Conservation (phyloP, 2,888 invertebrate species). For the Agrotis ipsilon region DNA sequence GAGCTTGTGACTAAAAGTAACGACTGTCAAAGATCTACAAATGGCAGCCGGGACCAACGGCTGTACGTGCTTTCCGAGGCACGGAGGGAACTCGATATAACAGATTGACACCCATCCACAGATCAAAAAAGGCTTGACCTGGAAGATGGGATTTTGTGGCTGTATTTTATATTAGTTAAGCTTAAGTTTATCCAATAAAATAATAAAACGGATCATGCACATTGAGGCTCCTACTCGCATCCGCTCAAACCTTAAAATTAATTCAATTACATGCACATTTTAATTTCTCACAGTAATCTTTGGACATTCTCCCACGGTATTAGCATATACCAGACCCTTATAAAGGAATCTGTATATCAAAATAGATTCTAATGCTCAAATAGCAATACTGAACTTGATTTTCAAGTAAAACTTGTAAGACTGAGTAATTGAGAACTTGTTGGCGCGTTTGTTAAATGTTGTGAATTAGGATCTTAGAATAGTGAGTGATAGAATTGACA, state of each 20-base stretch:
- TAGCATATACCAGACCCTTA: conserved; percentile 6
- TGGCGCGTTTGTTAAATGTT: background rate
- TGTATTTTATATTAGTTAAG: too few relatives aligned
- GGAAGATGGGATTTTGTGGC: too few relatives aligned
- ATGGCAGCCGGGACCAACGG: too few relatives aligned
- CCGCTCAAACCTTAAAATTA: conserved; percentile 20
- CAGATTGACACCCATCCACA: too few relatives aligned
- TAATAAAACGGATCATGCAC: conserved; percentile 28
- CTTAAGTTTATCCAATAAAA: conserved; percentile 9
- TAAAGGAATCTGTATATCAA: conserved; percentile 8
- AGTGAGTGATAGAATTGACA: background rate
- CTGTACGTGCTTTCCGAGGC: too few relatives aligned
- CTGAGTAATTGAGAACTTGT: background rate
- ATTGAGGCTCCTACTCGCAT: background rate
- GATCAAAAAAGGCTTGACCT: too few relatives aligned
- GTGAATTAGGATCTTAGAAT: background rate
- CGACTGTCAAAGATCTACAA: too few relatives aligned
- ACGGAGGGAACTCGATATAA: too few relatives aligned
- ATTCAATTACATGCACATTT: conserved; percentile 34
- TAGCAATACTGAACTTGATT: background rate
- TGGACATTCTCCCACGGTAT: conserved; percentile 35
- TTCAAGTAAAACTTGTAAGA: background rate
- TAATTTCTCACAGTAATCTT: conserved; percentile 37
- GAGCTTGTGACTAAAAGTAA: too few relatives aligned
- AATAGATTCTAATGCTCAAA: conserved; percentile 25